Evolutionary conservation across 2,797 vertebrate species (phyloP).

Genomic region (Enteromius thamalakanensis): DNA sequence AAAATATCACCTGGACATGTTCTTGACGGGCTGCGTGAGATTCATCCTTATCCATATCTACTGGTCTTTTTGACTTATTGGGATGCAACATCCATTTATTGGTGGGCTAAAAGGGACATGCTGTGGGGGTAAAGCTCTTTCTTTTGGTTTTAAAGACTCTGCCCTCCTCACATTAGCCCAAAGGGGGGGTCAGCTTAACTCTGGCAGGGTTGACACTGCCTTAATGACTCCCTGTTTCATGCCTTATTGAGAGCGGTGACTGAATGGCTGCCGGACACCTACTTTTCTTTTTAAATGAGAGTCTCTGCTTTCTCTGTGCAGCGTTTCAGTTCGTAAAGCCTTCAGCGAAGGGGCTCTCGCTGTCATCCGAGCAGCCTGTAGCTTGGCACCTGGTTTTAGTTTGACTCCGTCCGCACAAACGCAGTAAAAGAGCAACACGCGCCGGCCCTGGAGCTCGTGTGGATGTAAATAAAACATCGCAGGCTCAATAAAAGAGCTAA

Average conservation of each 20-base stretch:
- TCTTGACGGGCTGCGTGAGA: conserved; percentile 5
- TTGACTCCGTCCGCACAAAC: conserved; percentile 40
- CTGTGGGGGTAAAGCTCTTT: conserved; percentile 40
- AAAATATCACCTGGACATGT: neutral
- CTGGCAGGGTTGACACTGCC: conserved; percentile 53
- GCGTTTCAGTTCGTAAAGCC: conserved; percentile 45
- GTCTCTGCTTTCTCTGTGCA: conserved; percentile 40
- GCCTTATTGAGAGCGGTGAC: conserved; percentile 71
- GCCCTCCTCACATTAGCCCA: conserved; percentile 41
- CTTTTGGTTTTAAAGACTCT: conserved; percentile 49
- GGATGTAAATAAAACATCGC: conserved; percentile 33
- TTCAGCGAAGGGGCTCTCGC: conserved; percentile 35
- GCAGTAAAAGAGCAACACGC: conserved; percentile 27
- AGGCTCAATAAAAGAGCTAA: conserved; percentile 40
- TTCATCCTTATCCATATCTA: neutral
- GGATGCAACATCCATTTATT: conserved; percentile 23
- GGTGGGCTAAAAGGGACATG: conserved; percentile 32
- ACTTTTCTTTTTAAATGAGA: conserved; percentile 38
- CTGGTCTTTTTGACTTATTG: conserved; percentile 11
- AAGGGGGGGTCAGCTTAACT: conserved; percentile 46
- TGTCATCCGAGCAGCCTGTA: conserved; percentile 34
- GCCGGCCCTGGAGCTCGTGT: conserved; percentile 7
- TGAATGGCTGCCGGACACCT: conserved; percentile 54
- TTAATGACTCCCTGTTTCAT: conserved; percentile 80
- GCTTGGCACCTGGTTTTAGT: conserved; percentile 52